phyloP scores from a whole-genome alignment of 2,797 vertebrate species.

The Spondyliosoma cantharus region DNA sequence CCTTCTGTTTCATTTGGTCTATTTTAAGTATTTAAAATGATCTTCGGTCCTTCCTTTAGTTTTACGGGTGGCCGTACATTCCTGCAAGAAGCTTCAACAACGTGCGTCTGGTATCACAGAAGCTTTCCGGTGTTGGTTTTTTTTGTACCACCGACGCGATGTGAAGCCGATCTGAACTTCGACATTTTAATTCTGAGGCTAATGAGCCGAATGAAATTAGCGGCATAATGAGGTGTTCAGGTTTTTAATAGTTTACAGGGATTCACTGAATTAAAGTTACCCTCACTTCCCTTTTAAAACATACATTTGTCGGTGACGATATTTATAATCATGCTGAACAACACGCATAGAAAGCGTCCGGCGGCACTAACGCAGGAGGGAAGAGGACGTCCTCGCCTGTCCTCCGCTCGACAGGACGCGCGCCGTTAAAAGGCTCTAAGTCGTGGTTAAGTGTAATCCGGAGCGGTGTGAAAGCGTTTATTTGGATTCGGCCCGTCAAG shows the following conservation, averaged over 20 bases:
- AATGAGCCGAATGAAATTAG: background rate
- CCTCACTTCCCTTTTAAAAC: too few species aligned
- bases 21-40: background rate
- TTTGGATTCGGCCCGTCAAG: constrained; percentile 43
- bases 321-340: background rate
- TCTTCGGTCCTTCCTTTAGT: background rate
- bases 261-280: background rate
- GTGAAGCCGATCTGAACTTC: background rate
- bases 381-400: background rate
- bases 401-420: background rate
- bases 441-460: constrained; percentile 20
- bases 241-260: too few species aligned
- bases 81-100: background rate
- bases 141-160: background rate
- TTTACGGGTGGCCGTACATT: background rate
- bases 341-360: background rate
- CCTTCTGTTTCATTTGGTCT: background rate
- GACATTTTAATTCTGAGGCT: too few species aligned
- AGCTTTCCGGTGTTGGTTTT: background rate
- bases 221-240: background rate
- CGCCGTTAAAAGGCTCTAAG: constrained; percentile 14
- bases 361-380: background rate
- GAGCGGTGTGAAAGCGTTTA: constrained; percentile 35
- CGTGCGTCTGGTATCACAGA: background rate
- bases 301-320: too few species aligned